Conservation (phyloP, 2,888 invertebrate species). For the Agrochola lychnidis region DNA sequence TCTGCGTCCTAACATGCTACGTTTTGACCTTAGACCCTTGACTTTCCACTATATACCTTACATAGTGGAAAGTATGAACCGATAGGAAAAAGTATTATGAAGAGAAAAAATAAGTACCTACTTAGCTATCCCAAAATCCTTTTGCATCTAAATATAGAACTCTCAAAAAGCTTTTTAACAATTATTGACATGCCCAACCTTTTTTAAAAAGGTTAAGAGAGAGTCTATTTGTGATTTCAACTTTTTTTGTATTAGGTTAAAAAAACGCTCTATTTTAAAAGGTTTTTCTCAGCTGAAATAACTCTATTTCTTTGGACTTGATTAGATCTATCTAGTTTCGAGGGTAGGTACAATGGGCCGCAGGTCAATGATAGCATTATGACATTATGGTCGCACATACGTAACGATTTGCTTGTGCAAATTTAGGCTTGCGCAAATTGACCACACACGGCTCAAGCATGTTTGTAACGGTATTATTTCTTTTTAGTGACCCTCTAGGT, state of each 20-base stretch:
- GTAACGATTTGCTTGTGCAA: too few relatives aligned
- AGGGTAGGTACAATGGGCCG: too few relatives aligned
- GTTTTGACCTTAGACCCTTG: neutral
- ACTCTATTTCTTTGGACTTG: neutral
- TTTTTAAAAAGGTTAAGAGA: constrained; percentile 3
- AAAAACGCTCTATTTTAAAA: neutral
- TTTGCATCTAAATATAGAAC: neutral
- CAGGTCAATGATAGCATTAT: too few relatives aligned
- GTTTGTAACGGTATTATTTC: too few relatives aligned
- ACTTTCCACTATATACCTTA: too few relatives aligned
- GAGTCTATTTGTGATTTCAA: neutral
- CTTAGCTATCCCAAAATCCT: neutral
- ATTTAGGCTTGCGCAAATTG: too few relatives aligned
- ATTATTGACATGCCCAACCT: neutral
- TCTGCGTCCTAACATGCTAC: too few relatives aligned
- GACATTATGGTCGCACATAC: too few relatives aligned
- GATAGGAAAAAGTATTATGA: neutral
- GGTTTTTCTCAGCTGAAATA: too few relatives aligned
- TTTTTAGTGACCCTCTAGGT: too few relatives aligned
- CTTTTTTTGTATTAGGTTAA: neutral
- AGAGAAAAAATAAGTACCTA: neutral
- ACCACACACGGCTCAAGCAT: too few relatives aligned
- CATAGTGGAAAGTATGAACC: neutral
- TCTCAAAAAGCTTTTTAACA: constrained; percentile 15
- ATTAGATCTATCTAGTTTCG: neutral